Evolutionary conservation across 2,888 invertebrate species (phyloP).

Genomic region (Ormyrus pomaceus): DNA sequence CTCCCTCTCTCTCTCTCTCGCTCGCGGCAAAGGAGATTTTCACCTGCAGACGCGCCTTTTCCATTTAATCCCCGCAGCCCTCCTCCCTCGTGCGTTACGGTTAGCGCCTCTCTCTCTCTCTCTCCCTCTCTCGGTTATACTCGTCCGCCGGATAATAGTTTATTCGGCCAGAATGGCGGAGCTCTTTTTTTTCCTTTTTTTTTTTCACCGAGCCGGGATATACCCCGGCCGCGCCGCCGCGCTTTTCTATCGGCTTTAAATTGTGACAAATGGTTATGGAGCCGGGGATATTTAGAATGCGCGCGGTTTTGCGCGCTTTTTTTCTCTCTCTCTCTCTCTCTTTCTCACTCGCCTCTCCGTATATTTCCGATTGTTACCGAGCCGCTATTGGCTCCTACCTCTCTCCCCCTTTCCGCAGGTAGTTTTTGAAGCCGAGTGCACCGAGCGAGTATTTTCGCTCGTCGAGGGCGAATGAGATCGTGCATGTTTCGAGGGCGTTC

Average conservation of each 20-base stretch:
- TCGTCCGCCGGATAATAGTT: conserved; percentile 54
- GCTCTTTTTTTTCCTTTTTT: neutral
- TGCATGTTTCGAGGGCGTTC: conserved; percentile 28
- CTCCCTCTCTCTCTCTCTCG: no score
- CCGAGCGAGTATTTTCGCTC: conserved; percentile 44
- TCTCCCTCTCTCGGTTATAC: conserved; percentile 60
- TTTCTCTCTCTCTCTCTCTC: neutral
- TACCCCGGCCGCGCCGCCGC: conserved; percentile 12
- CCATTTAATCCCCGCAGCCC: neutral
- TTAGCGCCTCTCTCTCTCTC: conserved; percentile 44
- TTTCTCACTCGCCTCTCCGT: neutral
- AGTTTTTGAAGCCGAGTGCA: conserved; percentile 25
- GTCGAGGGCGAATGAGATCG: conserved; percentile 33
- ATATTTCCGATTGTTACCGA: conserved; percentile 43
- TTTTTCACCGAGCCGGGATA: neutral
- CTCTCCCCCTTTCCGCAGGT: neutral
- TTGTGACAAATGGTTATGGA: conserved; percentile 54
- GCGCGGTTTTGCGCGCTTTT: conserved; percentile 8
- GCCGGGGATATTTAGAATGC: conserved; percentile 45
- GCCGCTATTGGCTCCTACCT: neutral
- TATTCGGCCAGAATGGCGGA: conserved; percentile 39
- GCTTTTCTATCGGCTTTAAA: conserved; percentile 51
- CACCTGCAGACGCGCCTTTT: conserved; percentile 25
- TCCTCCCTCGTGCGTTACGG: conserved; percentile 36
- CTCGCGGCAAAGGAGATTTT: conserved; percentile 49